Conservation (phyloP, 2,888 invertebrate genomes). For the Scrobipalpa costella region DNA sequence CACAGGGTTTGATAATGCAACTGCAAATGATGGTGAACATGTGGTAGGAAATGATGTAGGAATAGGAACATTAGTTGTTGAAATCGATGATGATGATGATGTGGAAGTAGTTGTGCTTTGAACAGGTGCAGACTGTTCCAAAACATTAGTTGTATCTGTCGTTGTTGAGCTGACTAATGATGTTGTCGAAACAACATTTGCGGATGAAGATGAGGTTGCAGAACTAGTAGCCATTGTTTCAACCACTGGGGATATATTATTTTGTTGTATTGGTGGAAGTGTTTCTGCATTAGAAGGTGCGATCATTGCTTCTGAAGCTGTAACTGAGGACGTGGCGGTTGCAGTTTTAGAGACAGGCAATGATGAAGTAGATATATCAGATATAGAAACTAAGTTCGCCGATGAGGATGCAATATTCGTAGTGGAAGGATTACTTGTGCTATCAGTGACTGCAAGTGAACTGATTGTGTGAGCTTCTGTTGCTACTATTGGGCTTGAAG, state of each 20-base stretch:
- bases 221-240: background rate
- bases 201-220: background rate
- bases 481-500: background rate
- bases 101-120: background rate
- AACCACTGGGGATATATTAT: background rate
- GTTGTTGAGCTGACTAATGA: background rate
- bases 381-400: background rate
- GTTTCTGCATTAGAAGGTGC: background rate
- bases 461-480: background rate
- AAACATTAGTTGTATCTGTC: background rate
- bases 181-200: background rate
- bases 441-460: background rate
- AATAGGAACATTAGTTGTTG: background rate
- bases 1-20: background rate
- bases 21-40: background rate
- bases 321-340: background rate
- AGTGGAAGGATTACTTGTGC: background rate
- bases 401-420: background rate
- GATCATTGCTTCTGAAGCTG: background rate
- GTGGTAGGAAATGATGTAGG: background rate
- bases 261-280: background rate
- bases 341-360: background rate
- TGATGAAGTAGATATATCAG: background rate
- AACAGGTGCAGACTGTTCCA: background rate
- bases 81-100: background rate